Percentiles rank a stretch among this genome's conserved stretches.
These are phyloP conservation scores for Schizopygopsis malacanthus DNA, from an alignment of 2,797 vertebrate genomes.

Conservation along the genomic window DNA sequence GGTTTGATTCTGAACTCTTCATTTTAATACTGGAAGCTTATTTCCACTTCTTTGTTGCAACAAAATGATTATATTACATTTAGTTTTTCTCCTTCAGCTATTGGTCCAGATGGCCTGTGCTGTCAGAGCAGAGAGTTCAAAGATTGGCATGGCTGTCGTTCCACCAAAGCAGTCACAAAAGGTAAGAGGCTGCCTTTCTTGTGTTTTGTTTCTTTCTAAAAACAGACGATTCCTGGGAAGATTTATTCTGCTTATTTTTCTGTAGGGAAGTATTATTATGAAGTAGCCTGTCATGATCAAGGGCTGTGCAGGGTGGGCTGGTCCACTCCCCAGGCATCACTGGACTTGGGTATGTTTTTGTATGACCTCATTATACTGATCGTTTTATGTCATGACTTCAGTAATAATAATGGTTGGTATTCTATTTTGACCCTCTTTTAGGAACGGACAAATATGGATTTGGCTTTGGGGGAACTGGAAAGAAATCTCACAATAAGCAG, in stretches of 20 bases:
- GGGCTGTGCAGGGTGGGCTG: conserved; percentile 95
- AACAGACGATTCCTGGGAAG: neutral
- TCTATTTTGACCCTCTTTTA: conserved; percentile 35
- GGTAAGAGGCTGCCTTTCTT: conserved; percentile 72
- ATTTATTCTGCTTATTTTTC: neutral
- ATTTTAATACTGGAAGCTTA: neutral
- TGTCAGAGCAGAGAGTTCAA: conserved; percentile 98
- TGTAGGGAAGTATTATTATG: conserved; percentile 92
- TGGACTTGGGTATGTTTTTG: conserved; percentile 87
- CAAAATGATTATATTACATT: neutral
- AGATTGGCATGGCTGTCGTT: conserved; percentile 97
- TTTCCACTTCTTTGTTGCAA: neutral
- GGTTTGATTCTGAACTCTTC: neutral
- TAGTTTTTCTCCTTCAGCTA: conserved; percentile 79
- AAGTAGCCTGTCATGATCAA: conserved; percentile 93
- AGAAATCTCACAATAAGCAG: conserved; percentile 98
- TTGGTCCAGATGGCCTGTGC: conserved; percentile 91
- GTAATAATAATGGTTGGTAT: conserved; percentile 27
- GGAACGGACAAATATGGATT: conserved; percentile 97
- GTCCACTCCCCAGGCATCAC: conserved; percentile 90
- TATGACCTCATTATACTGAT: neutral
- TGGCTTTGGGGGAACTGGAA: conserved; percentile 97
- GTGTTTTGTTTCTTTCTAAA: neutral
- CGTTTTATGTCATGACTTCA: neutral
- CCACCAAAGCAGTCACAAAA: conserved; percentile 91